These are phyloP conservation scores for Drosophila virilis DNA, from an alignment of 1,140 invertebrate species.

Conservation along the genomic window DNA sequence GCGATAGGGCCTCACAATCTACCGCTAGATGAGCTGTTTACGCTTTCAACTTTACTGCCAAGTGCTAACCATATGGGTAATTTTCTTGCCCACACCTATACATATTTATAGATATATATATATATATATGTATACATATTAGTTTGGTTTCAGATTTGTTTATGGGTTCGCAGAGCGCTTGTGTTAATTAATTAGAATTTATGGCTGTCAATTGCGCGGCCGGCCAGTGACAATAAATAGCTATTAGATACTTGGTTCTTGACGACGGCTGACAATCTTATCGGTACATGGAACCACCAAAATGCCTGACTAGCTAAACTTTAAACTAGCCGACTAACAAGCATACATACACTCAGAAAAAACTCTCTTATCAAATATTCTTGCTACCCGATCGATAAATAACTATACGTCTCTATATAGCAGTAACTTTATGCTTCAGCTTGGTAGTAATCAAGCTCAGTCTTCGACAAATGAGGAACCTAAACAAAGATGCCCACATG, in stretches of 20 bases:
- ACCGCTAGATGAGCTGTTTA: constrained; percentile 24
- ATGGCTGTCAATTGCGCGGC: constrained; percentile 52
- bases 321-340: neutral
- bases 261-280: constrained; percentile 52
- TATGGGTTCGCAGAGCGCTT: constrained; percentile 34
- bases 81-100: neutral
- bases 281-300: constrained; percentile 26
- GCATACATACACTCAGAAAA: neutral
- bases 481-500: no score
- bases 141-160: constrained; percentile 39
- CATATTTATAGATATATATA: neutral
- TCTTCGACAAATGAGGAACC: no score
- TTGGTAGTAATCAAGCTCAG: no score
- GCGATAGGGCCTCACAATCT: constrained; percentile 23
- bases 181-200: constrained; percentile 80
- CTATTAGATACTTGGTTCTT: constrained; percentile 54
- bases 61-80: constrained; percentile 20
- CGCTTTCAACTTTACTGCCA: constrained; percentile 10
- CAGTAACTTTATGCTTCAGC: no score
- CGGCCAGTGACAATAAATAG: constrained; percentile 72
- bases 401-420: no score
- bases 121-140: constrained; percentile 5
- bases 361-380: neutral
- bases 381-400: neutral
- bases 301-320: neutral